Conservation (phyloP, 2,113 vertebrate species). For the Brachyhypopomus gauderio region DNA sequence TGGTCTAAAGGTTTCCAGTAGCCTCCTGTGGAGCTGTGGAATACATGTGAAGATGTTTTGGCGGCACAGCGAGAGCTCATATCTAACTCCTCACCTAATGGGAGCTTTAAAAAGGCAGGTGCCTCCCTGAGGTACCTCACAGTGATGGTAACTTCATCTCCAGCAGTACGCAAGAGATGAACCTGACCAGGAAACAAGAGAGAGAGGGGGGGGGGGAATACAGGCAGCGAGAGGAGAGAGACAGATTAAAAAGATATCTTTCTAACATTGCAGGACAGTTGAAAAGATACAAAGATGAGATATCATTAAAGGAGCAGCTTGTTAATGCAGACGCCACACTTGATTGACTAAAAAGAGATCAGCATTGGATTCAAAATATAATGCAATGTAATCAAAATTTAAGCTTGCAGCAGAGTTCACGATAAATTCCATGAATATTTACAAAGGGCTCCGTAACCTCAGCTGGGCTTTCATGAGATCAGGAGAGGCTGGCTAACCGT, state of each 20-base stretch:
- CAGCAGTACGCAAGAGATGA: conserved; percentile 89
- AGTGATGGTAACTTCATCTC: conserved; percentile 91
- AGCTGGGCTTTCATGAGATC: conserved; percentile 32
- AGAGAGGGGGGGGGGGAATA: conserved; percentile 15
- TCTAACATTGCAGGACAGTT: conserved; percentile 11
- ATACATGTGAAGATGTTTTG: conserved; percentile 22
- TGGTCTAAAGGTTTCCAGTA: conserved; percentile 25
- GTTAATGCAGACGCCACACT: background rate
- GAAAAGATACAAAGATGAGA: conserved; percentile 16
- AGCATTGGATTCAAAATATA: conserved; percentile 21
- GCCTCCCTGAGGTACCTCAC: conserved; percentile 93
- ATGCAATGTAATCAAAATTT: conserved; percentile 27
- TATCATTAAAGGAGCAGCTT: conserved; percentile 4
- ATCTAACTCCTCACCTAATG: conserved; percentile 76
- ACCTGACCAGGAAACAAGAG: conserved; percentile 74
- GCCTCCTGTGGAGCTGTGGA: conserved; percentile 36
- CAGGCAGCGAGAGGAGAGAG: background rate
- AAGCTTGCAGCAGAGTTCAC: conserved; percentile 14
- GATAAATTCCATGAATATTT: conserved; percentile 31
- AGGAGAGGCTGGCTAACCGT: conserved; percentile 45
- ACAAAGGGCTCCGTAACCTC: conserved; percentile 18
- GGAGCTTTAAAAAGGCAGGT: conserved; percentile 93
- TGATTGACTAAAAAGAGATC: conserved; percentile 10
- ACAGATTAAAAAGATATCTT: background rate
- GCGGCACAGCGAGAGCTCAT: conserved; percentile 57